These are phyloP conservation scores for Lytechinus variegatus DNA, from an alignment of 35 echinoderm and acorn worm species.

Conservation along the genomic window DNA sequence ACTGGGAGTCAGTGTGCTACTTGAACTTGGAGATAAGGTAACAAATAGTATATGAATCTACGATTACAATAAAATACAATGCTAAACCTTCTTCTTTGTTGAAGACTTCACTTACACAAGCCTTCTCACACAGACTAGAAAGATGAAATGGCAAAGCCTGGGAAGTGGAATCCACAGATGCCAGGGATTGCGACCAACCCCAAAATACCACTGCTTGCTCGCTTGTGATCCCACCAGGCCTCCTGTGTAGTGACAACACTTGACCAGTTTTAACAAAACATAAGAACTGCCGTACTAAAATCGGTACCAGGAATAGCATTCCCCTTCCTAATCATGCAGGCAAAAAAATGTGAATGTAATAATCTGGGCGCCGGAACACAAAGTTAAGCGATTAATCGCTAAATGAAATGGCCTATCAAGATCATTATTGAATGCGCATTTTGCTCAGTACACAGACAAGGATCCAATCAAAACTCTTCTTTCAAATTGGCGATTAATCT, in stretches of 20 bases:
- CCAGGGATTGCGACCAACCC: slow-evolving; percentile 36
- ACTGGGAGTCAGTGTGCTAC: background rate
- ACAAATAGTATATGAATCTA: background rate
- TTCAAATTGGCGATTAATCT: too few relatives aligned
- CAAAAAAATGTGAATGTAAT: background rate
- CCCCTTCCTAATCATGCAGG: background rate
- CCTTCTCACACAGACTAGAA: background rate
- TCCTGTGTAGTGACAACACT: background rate
- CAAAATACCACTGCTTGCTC: slow-evolving; percentile 35
- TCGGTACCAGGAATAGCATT: background rate
- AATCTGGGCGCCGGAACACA: too few relatives aligned
- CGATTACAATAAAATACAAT: background rate
- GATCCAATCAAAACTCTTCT: too few relatives aligned
- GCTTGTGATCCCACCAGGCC: background rate
- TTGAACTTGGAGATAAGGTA: background rate
- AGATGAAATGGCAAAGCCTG: background rate
- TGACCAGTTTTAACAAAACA: background rate
- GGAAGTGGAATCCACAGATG: slow-evolving; percentile 17
- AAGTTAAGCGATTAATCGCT: too few relatives aligned
- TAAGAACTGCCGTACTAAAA: background rate
- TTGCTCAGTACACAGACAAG: too few relatives aligned
- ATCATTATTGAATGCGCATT: too few relatives aligned
- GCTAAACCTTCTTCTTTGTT: background rate
- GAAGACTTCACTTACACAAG: background rate
- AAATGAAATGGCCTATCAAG: too few relatives aligned